Percentiles rank a stretch among this genome's conserved stretches.
Conservation (phyloP, 2,797 vertebrate genomes). For the Enoplosus armatus region DNA sequence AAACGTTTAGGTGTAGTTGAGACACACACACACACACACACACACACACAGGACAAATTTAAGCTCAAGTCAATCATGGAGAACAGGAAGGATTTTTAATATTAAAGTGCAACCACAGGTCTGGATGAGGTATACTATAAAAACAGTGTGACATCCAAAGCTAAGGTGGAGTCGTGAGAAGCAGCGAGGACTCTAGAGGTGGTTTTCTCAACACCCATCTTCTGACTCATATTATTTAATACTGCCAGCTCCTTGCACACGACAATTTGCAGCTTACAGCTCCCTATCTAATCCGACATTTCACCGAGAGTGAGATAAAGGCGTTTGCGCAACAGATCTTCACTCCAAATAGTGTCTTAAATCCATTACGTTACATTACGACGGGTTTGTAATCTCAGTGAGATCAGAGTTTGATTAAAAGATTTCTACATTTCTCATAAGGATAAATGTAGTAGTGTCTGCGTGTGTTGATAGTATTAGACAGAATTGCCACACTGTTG, state of each 20-base stretch:
- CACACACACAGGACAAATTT: constrained; percentile 52
- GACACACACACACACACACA: constrained; percentile 44
- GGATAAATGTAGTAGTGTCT: constrained; percentile 59
- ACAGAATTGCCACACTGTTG: constrained; percentile 68
- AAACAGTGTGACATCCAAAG: constrained; percentile 77
- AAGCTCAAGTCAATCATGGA: constrained; percentile 60
- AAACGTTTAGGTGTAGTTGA: constrained; percentile 56
- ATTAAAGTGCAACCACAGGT: constrained; percentile 76
- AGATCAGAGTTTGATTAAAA: constrained; percentile 69
- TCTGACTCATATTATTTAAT: constrained; percentile 81
- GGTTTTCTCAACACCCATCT: constrained; percentile 82
- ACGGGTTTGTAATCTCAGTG: constrained; percentile 43
- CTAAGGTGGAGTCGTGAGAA: constrained; percentile 82
- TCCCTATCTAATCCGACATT: constrained; percentile 66
- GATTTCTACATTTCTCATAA: constrained; percentile 57
- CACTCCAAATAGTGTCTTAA: constrained; percentile 37
- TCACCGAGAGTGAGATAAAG: constrained; percentile 76
- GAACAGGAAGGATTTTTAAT: constrained; percentile 68
- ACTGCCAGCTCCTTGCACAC: constrained; percentile 63
- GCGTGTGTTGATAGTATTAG: constrained; percentile 63
- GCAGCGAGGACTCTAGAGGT: constrained; percentile 58
- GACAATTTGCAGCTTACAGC: constrained; percentile 72
- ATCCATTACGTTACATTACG: constrained; percentile 51
- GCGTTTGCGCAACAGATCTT: constrained; percentile 54
- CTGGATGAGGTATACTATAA: constrained; percentile 73